Base-by-base conservation (phyloP, 2,888 invertebrate species). In the Lobophora halterata region DNA sequence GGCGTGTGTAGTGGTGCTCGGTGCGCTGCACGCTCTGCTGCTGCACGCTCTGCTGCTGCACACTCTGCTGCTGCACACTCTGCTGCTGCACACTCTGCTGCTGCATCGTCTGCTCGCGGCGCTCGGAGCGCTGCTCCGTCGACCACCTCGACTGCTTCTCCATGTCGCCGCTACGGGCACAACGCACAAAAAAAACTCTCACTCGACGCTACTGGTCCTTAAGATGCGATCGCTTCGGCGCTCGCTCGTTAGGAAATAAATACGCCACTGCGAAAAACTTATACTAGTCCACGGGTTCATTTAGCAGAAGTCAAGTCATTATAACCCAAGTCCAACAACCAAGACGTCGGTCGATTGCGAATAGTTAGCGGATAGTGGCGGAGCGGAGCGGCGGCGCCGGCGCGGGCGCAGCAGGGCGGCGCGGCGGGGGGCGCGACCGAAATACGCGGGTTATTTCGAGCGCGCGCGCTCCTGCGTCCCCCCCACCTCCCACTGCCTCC, bases 311-410 rank as follows among this genome's bases (percentile, higher is more conserved):
- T 91, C 88, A 92, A 92, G 91, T 92, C 92, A 92, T 92, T 90
- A 90, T 92, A 90, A 81, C 90, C 90, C 90, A 90, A 91, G 89
- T 88, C 89, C 89, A 86, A 91, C 88, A 86, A 91, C 91, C 93
- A 93, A 95, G 94, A 94, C 94, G 95, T 95, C 94, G 94, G 93
- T 95, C 94, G 95, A 93, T 93, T 93, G 93, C 93, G 93, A 93
- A 93, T 93, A 92, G 93, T 92, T 92, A 93, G 93, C 93, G 93
- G 93, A 93, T 93, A 93, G 93, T 93, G 92, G 88, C 71, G 68
- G 53, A 70, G 61, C 49, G 52, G 54, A 50, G 62, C 46, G 55
- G 55, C 58, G 70, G 60, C 64, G 68, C 65, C 62, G 69, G 72
- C 66, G 78, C 72, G 66, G 61, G 70, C 72, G 71, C 37, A 34